A percentile compares a stretch with the other conserved stretches of the same genome.
Conservation (phyloP, 2,888 invertebrate genomes). For the Cordilura impudica region DNA sequence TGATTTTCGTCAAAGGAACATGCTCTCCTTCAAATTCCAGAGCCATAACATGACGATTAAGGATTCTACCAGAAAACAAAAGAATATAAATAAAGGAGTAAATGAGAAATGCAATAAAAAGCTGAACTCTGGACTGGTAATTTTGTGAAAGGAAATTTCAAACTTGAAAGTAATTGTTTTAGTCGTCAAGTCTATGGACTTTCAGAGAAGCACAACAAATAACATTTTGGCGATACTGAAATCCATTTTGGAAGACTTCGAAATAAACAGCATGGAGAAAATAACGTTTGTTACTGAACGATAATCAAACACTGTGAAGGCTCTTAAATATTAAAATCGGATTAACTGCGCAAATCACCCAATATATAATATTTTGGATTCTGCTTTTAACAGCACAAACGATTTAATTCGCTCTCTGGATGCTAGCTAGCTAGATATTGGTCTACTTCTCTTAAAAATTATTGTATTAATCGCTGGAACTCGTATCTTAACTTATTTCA, state of each 20-base stretch:
- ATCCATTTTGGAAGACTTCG: constrained; percentile 20
- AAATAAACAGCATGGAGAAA: constrained; percentile 10
- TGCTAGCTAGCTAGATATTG: constrained; percentile 28
- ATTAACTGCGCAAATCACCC: constrained; percentile 42
- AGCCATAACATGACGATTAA: no score
- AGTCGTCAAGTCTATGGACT: constrained; percentile 41
- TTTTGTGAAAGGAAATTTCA: constrained; percentile 38
- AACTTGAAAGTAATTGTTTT: constrained; percentile 28
- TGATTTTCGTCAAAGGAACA: no score
- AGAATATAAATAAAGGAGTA: no score
- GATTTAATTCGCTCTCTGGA: constrained; percentile 34
- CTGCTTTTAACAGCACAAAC: constrained; percentile 23
- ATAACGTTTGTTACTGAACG: constrained; percentile 38
- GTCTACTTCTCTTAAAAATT: constrained; percentile 26
- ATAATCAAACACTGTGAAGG: constrained; percentile 45
- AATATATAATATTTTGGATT: constrained; percentile 26
- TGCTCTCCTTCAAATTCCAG: no score
- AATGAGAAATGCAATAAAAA: no score
- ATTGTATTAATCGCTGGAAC: constrained; percentile 42
- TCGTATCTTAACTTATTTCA: constrained; percentile 30
- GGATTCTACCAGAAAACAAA: no score
- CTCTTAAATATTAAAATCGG: constrained; percentile 34
- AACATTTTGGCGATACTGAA: constrained; percentile 15
- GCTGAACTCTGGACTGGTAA: background rate
- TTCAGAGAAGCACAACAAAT: constrained; percentile 2